These are phyloP conservation scores for Cydia pomonella DNA, from an alignment of 1,140 invertebrate genomes.

Conservation along the genomic window DNA sequence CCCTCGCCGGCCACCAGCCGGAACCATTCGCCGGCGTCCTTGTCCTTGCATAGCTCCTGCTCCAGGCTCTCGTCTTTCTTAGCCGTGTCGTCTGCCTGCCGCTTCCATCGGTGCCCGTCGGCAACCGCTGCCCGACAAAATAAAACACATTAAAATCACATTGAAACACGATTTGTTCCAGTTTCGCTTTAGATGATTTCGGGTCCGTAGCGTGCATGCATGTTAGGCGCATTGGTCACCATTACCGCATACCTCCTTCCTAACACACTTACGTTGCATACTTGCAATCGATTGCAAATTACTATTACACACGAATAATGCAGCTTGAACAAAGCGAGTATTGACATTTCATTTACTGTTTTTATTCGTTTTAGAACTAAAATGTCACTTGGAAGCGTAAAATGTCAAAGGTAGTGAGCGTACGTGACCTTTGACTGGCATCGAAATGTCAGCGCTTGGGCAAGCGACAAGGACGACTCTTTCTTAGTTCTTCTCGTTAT, in stretches of 20 bases:
- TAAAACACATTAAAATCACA: slow-evolving; percentile 35
- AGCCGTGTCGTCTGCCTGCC: slow-evolving; percentile 77
- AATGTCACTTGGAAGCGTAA: slow-evolving; percentile 67
- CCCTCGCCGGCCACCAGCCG: slow-evolving; percentile 93
- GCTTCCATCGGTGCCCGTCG: slow-evolving; percentile 76
- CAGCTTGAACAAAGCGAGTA: slow-evolving; percentile 23
- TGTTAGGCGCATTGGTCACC: slow-evolving; percentile 22
- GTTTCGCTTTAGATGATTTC: not conserved
- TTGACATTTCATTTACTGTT: slow-evolving; percentile 44
- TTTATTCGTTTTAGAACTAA: slow-evolving; percentile 62
- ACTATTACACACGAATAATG: not conserved
- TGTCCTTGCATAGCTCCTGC: slow-evolving; percentile 94
- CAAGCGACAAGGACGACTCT: slow-evolving; percentile 78
- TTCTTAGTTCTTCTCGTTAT: slow-evolving; percentile 74
- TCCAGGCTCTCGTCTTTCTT: slow-evolving; percentile 94
- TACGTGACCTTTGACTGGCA: slow-evolving; percentile 75
- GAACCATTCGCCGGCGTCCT: slow-evolving; percentile 98
- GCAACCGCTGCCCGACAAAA: slow-evolving; percentile 50
- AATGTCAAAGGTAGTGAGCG: slow-evolving; percentile 75
- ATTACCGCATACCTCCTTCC: slow-evolving; percentile 21
- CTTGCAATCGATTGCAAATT: slow-evolving; percentile 17
- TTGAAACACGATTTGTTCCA: slow-evolving; percentile 15
- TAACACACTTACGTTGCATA: slow-evolving; percentile 13
- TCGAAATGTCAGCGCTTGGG: slow-evolving; percentile 78
- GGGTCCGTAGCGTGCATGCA: not conserved